phyloP scores from a whole-genome alignment of 2,888 invertebrate species.

The Heliothis peltigera region DNA sequence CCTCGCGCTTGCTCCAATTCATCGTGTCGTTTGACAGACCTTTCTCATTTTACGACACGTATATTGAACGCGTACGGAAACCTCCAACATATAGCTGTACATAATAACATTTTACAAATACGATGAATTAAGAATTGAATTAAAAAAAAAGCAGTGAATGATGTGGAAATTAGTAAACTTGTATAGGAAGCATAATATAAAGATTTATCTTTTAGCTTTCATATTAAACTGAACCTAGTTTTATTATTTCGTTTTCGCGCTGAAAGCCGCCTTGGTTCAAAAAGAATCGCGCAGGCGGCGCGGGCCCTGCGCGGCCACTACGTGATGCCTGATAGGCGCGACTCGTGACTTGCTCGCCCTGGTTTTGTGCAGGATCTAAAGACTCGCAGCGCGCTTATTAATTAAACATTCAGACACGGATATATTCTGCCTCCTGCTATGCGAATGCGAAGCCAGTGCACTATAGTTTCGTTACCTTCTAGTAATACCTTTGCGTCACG shows the following conservation, averaged over 20 bases:
- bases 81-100: conserved; percentile 46
- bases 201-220: conserved; percentile 66
- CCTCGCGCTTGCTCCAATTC: conserved; percentile 85
- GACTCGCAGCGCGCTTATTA: conserved; percentile 78
- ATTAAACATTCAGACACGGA: conserved; percentile 78
- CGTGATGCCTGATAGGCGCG: conserved; percentile 78
- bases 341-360: conserved; percentile 87
- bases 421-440: conserved; percentile 60
- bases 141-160: conserved; percentile 53
- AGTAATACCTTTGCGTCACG: conserved; percentile 6
- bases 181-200: conserved; percentile 67
- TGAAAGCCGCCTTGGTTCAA: conserved; percentile 39
- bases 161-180: conserved; percentile 58
- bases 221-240: conserved; percentile 59
- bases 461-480: conserved; percentile 24
- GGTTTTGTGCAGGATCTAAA: conserved; percentile 84
- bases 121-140: too few relatives aligned
- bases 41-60: conserved; percentile 85
- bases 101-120: conserved; percentile 42
- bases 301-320: conserved; percentile 57
- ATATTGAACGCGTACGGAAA: conserved; percentile 63
- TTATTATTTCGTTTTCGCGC: conserved; percentile 56
- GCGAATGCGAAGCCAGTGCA: conserved; percentile 42
- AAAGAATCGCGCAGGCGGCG: conserved; percentile 40
- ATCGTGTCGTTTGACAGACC: conserved; percentile 86